A percentile compares a stretch with the other conserved stretches of the same genome.
Conservation (phyloP, 2,888 invertebrate genomes). For the Ichneumon xanthorius region DNA sequence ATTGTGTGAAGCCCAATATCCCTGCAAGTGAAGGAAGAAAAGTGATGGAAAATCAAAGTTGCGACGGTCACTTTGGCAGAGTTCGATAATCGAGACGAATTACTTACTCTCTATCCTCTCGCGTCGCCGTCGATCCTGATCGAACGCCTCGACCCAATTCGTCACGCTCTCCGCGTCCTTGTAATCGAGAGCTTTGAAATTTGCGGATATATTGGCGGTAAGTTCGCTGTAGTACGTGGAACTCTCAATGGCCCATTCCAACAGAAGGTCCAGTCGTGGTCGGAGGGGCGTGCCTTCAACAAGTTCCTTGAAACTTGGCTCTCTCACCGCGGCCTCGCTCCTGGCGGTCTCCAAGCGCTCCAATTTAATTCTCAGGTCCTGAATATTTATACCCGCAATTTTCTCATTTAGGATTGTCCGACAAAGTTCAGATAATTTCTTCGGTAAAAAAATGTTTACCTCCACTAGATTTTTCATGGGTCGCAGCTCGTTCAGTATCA, state of each 20-base stretch:
- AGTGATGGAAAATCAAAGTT: background rate
- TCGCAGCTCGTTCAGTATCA: conserved; percentile 67
- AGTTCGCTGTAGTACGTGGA: conserved; percentile 74
- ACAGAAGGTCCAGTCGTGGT: conserved; percentile 76
- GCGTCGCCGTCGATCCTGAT: conserved; percentile 68
- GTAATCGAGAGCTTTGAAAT: conserved; percentile 74
- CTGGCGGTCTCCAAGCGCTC: conserved; percentile 73
- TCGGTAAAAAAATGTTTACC: conserved; percentile 67
- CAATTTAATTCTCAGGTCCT: conserved; percentile 78
- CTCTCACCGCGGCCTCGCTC: conserved; percentile 72
- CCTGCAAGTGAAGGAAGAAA: conserved; percentile 69
- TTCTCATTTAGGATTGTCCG: background rate
- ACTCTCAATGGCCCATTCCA: conserved; percentile 77
- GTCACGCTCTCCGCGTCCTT: conserved; percentile 71
- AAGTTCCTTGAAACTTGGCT: conserved; percentile 73
- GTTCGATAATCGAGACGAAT: background rate
- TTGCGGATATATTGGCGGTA: conserved; percentile 66
- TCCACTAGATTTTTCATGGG: conserved; percentile 74
- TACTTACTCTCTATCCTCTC: conserved; percentile 75
- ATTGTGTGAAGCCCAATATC: conserved; percentile 77
- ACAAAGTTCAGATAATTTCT: background rate
- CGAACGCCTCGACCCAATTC: conserved; percentile 73
- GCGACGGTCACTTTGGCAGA: background rate
- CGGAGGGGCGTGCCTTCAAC: conserved; percentile 76
- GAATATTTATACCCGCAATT: conserved; percentile 10